Base-by-base conservation (phyloP, 2,888 invertebrate species). In the Pachymerium ferrugineum region DNA sequence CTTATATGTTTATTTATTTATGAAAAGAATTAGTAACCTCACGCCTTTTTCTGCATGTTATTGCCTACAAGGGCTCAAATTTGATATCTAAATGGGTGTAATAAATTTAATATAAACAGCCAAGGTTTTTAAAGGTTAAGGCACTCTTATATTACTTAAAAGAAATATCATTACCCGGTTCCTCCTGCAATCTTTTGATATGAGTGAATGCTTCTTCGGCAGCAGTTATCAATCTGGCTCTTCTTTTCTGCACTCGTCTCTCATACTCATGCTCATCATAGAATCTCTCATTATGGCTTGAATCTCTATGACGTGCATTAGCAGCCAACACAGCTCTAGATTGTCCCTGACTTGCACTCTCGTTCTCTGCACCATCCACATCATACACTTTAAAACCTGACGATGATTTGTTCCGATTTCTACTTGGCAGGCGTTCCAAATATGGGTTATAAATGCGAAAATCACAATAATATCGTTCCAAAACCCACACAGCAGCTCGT, bases 141-240 rank as follows among this genome's bases (percentile, higher is more conserved):
- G 8, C 12, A 35, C 10, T 8, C 35, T 35, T 35, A 10, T 35
- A 14, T 35, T 12, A 35, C 12, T 35, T 35, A 35, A 35, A 35
- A 35, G 35, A 28, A 67, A 12, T 14, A 29, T 30, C 8, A 25
- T 25, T 77, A 86, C 86, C 85, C 81, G 84, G 84, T 78, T 87
- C 86, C 76, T 86, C 85, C 78, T 85, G 85, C 76, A 96, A 88
- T 38, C 97, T 86, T 79, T 94, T 91, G 77, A 99, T 95, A 81
- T 98, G 97, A 12, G 97, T 95, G 83, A 99, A 99, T 0, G 98
- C 97, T 81, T 99, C 98, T 83, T 99, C 98, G 0, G 97, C 92
- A 0, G 97, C 95, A 0, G 93, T 91, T 74, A 97, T 88, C 47
- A 99, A 86, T 22, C 98, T 86, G 3, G 97, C 96, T 75, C 90